These are phyloP conservation scores for Actenoides lindsayi DNA, from an alignment of 2,113 vertebrate species.

Conservation along the genomic window DNA sequence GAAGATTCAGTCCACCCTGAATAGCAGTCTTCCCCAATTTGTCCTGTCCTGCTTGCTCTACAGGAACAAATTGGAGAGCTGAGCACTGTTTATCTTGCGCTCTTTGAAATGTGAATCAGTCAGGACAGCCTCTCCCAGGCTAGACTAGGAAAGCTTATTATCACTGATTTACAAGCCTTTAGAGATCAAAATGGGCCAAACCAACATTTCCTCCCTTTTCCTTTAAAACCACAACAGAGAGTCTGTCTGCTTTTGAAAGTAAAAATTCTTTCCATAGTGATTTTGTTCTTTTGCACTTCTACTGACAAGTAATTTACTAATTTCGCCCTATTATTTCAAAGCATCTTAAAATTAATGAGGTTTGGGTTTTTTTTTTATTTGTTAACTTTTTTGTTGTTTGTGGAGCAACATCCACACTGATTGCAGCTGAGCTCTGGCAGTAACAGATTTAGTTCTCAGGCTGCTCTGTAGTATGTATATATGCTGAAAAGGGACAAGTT, in stretches of 20 bases:
- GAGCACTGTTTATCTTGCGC: conserved; percentile 24
- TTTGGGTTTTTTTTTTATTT: no score
- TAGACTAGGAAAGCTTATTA: conserved; percentile 58
- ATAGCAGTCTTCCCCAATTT: conserved; percentile 28
- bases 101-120: conserved; percentile 68
- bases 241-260: conserved; percentile 52
- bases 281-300: conserved; percentile 53
- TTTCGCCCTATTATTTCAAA: conserved; percentile 25
- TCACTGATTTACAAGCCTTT: conserved; percentile 70
- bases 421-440: background rate
- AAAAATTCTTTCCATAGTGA: conserved; percentile 62
- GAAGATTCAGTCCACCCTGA: conserved; percentile 38
- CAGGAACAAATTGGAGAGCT: background rate
- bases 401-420: background rate
- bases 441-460: background rate
- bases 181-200: conserved; percentile 67
- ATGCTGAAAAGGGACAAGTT: background rate
- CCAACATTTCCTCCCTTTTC: conserved; percentile 58
- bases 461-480: background rate
- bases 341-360: background rate
- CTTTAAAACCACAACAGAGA: conserved; percentile 61
- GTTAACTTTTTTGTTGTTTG: background rate
- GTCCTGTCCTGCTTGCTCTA: background rate
- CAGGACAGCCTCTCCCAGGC: conserved; percentile 48
- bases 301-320: conserved; percentile 31